A percentile compares a stretch with the other conserved stretches of the same genome.
Evolutionary conservation across 1,140 invertebrate genomes (phyloP).

Genomic region (Ceratosolen fusciceps): DNA sequence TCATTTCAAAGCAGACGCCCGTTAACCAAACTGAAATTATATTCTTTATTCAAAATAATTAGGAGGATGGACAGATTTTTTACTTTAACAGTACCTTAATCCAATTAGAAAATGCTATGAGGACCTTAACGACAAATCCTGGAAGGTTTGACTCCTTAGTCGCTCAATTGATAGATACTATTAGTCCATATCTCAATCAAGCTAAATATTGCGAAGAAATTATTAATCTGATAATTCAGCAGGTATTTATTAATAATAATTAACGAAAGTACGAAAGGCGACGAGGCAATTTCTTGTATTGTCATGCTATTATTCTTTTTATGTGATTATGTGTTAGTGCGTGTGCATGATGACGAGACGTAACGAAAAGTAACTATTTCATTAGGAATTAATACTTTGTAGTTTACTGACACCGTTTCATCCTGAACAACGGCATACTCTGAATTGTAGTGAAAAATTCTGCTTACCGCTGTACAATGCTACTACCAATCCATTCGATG

Average conservation of each 20-base stretch:
- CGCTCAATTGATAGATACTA: conserved; percentile 72
- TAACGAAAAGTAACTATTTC: no score
- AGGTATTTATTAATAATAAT: conserved; percentile 63
- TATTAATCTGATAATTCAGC: conserved; percentile 74
- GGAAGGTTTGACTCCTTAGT: conserved; percentile 74
- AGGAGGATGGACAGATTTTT: conserved; percentile 37
- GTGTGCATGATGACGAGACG: no score
- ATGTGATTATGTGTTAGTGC: no score
- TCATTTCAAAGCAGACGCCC: not conserved
- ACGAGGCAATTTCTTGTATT: no score
- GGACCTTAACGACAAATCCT: conserved; percentile 75
- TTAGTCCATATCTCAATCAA: conserved; percentile 72
- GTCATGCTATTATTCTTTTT: no score
- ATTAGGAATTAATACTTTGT: no score
- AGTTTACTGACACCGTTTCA: no score
- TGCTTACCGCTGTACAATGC: no score
- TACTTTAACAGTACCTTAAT: conserved; percentile 59
- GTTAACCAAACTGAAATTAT: not conserved
- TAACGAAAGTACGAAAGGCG: no score
- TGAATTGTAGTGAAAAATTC: no score
- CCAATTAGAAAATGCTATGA: conserved; percentile 74
- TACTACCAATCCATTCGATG: no score
- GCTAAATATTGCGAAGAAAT: conserved; percentile 71
- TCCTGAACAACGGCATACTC: no score
- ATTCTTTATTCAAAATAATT: conserved; percentile 33